These are phyloP conservation scores for Chelon auratus DNA, from an alignment of 2,797 vertebrate genomes.

Conservation along the genomic window DNA sequence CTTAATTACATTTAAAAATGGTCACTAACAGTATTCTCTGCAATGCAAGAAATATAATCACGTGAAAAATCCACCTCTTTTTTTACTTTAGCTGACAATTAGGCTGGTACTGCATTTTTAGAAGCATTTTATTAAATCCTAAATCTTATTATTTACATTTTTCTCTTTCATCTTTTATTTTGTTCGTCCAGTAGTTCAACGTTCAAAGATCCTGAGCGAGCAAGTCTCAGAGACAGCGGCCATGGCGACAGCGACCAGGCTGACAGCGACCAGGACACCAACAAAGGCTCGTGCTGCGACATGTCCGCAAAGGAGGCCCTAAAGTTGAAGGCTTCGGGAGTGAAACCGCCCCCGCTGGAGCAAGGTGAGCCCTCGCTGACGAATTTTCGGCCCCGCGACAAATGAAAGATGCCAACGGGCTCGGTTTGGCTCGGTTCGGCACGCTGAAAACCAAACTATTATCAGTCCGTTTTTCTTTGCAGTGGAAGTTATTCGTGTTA, in stretches of 20 bases:
- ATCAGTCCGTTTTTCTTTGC: conserved; percentile 8
- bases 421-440: neutral
- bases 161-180: neutral
- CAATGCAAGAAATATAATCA: conserved; percentile 18
- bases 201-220: conserved; percentile 99
- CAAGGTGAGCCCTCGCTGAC: conserved; percentile 91
- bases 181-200: conserved; percentile 92
- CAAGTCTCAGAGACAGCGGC: conserved; percentile 98
- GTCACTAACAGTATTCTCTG: conserved; percentile 21
- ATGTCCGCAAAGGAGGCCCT: conserved; percentile 99
- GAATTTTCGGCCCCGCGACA: conserved; percentile 23
- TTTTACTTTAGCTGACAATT: conserved; percentile 1
- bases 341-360: conserved; percentile 94
- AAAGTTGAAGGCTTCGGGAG: conserved; percentile 96
- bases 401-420: conserved; percentile 21
- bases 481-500: conserved; percentile 50
- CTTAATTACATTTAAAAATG: conserved; percentile 47
- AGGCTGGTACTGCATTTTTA: neutral
- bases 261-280: conserved; percentile 99
- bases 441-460: conserved; percentile 18
- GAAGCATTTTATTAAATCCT: conserved; percentile 26
- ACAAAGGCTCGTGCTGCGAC: conserved; percentile 99
- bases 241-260: conserved; percentile 99
- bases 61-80: neutral
- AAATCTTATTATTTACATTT: conserved; percentile 25